A percentile compares a stretch with the other conserved stretches of the same genome.
These are phyloP conservation scores for Balaeniceps rex DNA, from an alignment of 2,113 vertebrate species.

Conservation along the genomic window DNA sequence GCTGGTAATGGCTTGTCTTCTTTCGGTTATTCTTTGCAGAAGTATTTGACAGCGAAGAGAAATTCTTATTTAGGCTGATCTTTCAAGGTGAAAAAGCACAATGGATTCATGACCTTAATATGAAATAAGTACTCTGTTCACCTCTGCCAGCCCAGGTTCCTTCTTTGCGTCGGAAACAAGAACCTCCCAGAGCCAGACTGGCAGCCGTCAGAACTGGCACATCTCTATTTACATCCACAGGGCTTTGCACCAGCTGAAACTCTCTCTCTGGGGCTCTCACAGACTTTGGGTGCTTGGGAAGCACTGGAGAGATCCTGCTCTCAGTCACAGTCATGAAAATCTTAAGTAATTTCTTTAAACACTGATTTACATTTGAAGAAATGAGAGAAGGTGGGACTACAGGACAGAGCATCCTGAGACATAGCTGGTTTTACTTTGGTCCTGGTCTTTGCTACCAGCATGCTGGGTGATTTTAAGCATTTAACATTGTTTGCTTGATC, in stretches of 20 bases:
- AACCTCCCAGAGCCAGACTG: neutral
- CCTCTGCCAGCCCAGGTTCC: neutral
- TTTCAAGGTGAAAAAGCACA: neutral
- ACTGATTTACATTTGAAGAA: neutral
- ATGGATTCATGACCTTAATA: neutral
- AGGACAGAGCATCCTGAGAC: neutral
- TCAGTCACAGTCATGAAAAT: neutral
- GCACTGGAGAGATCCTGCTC: neutral
- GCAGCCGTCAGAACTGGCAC: neutral
- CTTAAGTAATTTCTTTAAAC: neutral
- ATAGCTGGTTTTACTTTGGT: neutral
- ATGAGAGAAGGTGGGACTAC: neutral
- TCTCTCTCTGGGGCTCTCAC: neutral
- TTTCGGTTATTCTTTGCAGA: neutral
- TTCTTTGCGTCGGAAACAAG: neutral
- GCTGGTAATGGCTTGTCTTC: neutral
- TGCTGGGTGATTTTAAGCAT: neutral
- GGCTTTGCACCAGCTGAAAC: neutral
- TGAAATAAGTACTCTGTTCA: neutral
- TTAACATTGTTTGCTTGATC: neutral
- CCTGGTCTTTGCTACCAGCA: neutral
- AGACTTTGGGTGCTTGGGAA: neutral
- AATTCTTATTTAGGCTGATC: neutral
- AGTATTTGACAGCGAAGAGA: neutral
- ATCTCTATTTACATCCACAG: neutral